Base-by-base conservation (phyloP, 2,113 vertebrate species). In the Plotosus lineatus region DNA sequence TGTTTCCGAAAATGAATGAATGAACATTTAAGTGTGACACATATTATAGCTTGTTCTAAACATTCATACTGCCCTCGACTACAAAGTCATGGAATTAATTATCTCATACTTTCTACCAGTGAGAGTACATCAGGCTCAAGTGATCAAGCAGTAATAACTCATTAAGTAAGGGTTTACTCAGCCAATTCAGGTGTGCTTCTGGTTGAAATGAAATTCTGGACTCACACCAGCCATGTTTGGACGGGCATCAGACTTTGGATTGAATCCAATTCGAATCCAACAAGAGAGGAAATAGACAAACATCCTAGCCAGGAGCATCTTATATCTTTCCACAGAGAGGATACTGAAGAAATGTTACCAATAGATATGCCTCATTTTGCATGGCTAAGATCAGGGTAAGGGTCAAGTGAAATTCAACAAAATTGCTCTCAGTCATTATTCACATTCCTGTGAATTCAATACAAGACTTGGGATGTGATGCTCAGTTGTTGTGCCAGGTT, bases 401-500 rank as follows among this genome's bases (percentile, higher is more conserved):
- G 28, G 28, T 73, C 1, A 3, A 19, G 2, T 50, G 26, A 19
- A 50, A 33, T 33, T 17, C 69, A 50, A 33, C 17, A 50, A 58
- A 58, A 58, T 11, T 28, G 19, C 8, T n/a, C 17, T 6, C 26
- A 28, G 7, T 77, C 28, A 8, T 51, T 73, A 73, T 48, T 78
- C 58, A 33, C 26, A 50, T 63, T 78, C 40, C 74, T 44, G 7
- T 26, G n/a, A 76, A 60, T 60, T 28, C 28, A 44, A 33, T 65
- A 10, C 36, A 19, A 63, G 44, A 50, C 60, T 0, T 17, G 28
- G 44, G 63, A 26, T 14, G 76, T 65, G 60, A 78, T 78, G 76
- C 60, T 10, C 15, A 19, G 15, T 40, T 58, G 28, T 75, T 42
- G 31, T 4, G 15, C 65, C 50, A 91, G 94, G 92, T 92, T 91